Conservation (phyloP, 2,888 invertebrate genomes). For the Linnaemya tessellans region DNA sequence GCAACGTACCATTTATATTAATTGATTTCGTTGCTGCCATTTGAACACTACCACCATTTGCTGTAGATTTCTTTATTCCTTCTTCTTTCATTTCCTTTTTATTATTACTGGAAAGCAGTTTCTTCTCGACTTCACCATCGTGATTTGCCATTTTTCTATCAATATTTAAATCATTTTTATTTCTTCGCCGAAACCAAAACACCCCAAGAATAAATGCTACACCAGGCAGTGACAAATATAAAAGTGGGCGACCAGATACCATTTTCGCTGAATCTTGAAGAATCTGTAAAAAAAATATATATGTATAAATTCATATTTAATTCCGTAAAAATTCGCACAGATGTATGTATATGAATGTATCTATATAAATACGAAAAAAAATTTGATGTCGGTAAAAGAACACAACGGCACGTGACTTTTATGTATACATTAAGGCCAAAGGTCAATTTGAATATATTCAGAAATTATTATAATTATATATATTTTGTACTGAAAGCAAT, state of each 20-base stretch:
- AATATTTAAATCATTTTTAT: slow-evolving; percentile 82
- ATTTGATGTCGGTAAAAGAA: too few relatives aligned
- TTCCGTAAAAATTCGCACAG: not conserved
- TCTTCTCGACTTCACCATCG: slow-evolving; percentile 65
- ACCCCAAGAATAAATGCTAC: slow-evolving; percentile 91
- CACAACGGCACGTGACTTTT: too few relatives aligned
- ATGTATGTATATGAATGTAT: too few relatives aligned
- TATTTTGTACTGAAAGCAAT: too few relatives aligned
- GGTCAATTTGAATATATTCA: too few relatives aligned
- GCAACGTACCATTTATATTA: slow-evolving; percentile 76
- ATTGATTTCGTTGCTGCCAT: slow-evolving; percentile 76
- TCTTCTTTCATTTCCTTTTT: slow-evolving; percentile 72
- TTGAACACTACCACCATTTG: slow-evolving; percentile 68
- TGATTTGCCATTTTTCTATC: slow-evolving; percentile 73
- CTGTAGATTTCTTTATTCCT: slow-evolving; percentile 72
- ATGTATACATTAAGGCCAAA: too few relatives aligned
- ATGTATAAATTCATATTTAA: slow-evolving; percentile 3
- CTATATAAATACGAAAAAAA: too few relatives aligned
- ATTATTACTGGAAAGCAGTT: slow-evolving; percentile 60
- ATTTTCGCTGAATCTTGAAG: slow-evolving; percentile 85
- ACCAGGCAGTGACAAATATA: slow-evolving; percentile 91
- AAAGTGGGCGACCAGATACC: slow-evolving; percentile 90
- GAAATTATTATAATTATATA: too few relatives aligned
- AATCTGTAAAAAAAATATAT: slow-evolving; percentile 74
- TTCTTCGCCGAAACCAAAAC: slow-evolving; percentile 92